Percentiles rank a stretch among this genome's conserved stretches.
phyloP scores from a whole-genome alignment of 2,113 vertebrate species.

The Edolisoma coerulescens region DNA sequence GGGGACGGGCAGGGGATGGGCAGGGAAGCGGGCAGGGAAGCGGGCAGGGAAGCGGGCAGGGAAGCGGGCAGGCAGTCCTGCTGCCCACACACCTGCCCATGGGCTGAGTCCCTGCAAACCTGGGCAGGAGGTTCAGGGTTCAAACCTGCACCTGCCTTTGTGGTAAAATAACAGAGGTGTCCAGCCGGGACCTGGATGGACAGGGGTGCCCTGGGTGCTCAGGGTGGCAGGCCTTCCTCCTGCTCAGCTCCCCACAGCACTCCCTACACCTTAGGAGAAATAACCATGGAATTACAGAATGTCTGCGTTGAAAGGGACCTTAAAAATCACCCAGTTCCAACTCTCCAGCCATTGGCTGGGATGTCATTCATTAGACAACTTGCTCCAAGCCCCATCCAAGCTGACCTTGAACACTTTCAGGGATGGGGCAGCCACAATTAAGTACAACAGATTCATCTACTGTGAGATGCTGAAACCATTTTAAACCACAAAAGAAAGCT shows the following conservation, averaged over 20 bases:
- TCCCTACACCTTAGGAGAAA: fast-evolving
- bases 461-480: not conserved
- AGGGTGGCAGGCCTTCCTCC: not conserved
- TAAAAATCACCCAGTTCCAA: not conserved
- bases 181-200: fast-evolving
- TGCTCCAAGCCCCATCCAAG: not conserved
- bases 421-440: not conserved
- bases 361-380: not conserved
- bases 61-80: not conserved
- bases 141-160: not conserved
- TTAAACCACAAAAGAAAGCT: not conserved
- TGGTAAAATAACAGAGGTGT: fast-evolving
- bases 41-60: too few relatives aligned
- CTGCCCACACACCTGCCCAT: not conserved
- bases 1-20: not conserved
- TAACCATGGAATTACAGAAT: not conserved
- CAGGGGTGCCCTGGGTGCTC: not conserved
- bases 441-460: not conserved
- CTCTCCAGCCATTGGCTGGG: not conserved
- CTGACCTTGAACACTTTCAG: not conserved
- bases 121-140: fast-evolving
- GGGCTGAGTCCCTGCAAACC: not conserved
- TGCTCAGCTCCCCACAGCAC: not conserved
- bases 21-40: not conserved
- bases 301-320: not conserved